phyloP scores from a whole-genome alignment of 2,888 invertebrate genomes.

The Ypsolopha scabrella region DNA sequence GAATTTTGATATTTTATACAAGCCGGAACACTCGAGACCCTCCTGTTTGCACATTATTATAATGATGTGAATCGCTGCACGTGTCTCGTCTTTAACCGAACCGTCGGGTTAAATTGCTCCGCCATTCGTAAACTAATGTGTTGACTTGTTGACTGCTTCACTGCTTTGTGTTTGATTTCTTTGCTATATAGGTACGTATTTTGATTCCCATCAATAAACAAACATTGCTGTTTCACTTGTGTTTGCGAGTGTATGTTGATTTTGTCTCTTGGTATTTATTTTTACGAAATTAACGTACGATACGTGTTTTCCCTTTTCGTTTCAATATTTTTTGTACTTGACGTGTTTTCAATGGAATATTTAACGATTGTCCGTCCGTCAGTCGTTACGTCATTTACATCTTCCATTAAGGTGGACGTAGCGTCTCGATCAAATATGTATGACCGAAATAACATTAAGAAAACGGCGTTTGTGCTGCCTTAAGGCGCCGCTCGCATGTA shows the following conservation, averaged over 20 bases:
- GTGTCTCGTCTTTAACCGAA: slow-evolving; percentile 12
- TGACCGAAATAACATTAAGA: slow-evolving; percentile 55
- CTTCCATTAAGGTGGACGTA: slow-evolving; percentile 35
- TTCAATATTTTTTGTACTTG: not conserved
- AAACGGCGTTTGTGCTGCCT: slow-evolving; percentile 44
- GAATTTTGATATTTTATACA: slow-evolving; percentile 31
- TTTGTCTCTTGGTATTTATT: not conserved
- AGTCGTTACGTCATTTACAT: slow-evolving; percentile 43
- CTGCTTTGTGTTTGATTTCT: slow-evolving; percentile 4
- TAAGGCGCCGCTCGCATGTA: slow-evolving; percentile 30
- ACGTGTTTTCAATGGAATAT: not conserved
- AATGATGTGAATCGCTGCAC: slow-evolving; percentile 22
- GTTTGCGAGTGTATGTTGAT: not conserved
- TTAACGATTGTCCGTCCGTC: slow-evolving; percentile 2
- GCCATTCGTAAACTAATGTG: slow-evolving; percentile 6
- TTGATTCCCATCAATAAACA: slow-evolving; percentile 2
- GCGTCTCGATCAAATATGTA: slow-evolving; percentile 49
- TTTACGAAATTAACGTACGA: slow-evolving; percentile 1
- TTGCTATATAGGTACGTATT: slow-evolving; percentile 3
- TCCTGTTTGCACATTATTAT: slow-evolving; percentile 19
- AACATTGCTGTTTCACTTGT: not conserved
- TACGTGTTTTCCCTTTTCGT: not conserved
- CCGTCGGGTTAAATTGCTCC: slow-evolving; percentile 9
- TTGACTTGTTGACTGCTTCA: slow-evolving; percentile 9
- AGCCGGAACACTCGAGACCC: not conserved